Evolutionary conservation across 1,140 invertebrate genomes (phyloP).

Genomic region (Drosophila orosa): DNA sequence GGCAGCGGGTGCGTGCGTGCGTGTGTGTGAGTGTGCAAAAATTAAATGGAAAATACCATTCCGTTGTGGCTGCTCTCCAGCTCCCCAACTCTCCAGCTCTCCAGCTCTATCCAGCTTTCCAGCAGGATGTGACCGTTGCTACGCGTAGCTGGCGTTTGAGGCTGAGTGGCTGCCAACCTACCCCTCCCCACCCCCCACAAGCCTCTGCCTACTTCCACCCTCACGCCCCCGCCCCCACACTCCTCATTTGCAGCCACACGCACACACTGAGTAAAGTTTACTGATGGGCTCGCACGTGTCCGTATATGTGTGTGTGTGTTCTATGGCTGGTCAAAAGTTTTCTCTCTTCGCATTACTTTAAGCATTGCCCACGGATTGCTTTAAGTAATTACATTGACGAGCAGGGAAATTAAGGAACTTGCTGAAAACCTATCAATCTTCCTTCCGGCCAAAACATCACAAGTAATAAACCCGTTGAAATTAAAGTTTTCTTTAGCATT

Average conservation of each 20-base stretch:
- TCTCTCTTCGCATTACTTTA: conserved; percentile 22
- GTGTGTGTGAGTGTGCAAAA: conserved; percentile 62
- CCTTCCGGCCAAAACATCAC: neutral
- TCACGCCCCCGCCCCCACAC: conserved; percentile 12
- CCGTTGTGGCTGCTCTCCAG: conserved; percentile 29
- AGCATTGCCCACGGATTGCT: conserved; percentile 21
- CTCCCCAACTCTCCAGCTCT: conserved; percentile 32
- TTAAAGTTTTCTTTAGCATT: neutral
- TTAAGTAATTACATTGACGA: conserved; percentile 35
- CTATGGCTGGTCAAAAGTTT: conserved; percentile 38
- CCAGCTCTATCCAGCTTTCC: conserved; percentile 12
- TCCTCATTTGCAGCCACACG: conserved; percentile 22
- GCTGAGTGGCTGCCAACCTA: conserved; percentile 41
- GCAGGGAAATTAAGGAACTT: conserved; percentile 7
- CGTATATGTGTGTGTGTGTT: conserved; percentile 33
- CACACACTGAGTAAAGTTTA: conserved; percentile 12
- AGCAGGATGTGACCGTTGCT: conserved; percentile 68
- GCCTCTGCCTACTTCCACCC: neutral
- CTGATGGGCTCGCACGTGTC: conserved; percentile 28
- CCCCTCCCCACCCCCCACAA: neutral
- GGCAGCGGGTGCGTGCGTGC: conserved; percentile 22
- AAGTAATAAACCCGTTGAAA: neutral
- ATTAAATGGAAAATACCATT: conserved; percentile 77
- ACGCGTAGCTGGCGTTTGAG: conserved; percentile 54
- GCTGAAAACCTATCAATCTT: neutral